Evolutionary conservation across 2,797 vertebrate genomes (phyloP).

Genomic region (Sciaenops ocellatus): DNA sequence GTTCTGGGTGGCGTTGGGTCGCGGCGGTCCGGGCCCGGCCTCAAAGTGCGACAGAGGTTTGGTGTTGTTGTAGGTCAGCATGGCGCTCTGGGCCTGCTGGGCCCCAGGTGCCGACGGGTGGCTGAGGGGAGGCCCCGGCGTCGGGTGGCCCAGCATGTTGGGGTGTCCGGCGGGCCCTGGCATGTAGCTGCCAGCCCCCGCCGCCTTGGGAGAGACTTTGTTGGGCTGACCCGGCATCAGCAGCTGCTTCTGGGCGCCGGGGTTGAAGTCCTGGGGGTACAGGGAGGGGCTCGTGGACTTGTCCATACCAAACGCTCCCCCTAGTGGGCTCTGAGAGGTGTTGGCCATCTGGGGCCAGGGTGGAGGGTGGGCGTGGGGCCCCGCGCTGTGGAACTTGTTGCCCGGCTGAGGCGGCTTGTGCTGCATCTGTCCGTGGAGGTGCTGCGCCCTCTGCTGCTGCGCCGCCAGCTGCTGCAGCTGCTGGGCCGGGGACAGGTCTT

Average conservation of each 20-base stretch:
- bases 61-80: constrained; percentile 95
- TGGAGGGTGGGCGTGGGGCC: constrained; percentile 84
- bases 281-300: constrained; percentile 92
- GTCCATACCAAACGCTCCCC: constrained; percentile 89
- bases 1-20: constrained; percentile 74
- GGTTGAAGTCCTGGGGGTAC: constrained; percentile 92
- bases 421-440: constrained; percentile 89
- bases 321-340: constrained; percentile 88
- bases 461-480: constrained; percentile 97
- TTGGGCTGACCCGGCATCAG: constrained; percentile 87
- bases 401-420: constrained; percentile 78
- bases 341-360: constrained; percentile 88
- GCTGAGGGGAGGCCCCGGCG: constrained; percentile 79
- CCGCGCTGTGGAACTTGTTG: constrained; percentile 80
- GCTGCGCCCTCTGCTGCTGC: constrained; percentile 93
- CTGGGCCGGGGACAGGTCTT: constrained; percentile 96
- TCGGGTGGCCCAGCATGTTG: constrained; percentile 88
- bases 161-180: constrained; percentile 81
- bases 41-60: constrained; percentile 97
- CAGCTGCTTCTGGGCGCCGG: constrained; percentile 89
- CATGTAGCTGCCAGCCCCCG: constrained; percentile 85
- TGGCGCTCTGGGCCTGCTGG: constrained; percentile 74
- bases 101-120: constrained; percentile 80
- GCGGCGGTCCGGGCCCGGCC: constrained; percentile 85
- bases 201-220: constrained; percentile 91